Conservation (phyloP, 2,888 invertebrate genomes). For the Zaprionus lineosus region DNA sequence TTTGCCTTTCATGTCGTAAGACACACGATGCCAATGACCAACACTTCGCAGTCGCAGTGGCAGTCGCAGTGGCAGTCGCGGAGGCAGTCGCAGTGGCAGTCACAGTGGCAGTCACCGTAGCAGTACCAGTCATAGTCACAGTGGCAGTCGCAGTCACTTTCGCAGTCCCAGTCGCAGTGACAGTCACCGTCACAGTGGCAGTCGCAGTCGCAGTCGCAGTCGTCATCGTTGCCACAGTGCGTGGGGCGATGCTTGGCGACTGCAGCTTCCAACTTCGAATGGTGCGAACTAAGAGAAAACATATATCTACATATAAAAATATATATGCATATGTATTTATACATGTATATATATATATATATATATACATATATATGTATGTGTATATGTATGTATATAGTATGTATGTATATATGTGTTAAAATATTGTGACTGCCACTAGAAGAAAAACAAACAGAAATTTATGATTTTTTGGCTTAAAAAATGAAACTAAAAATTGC, state of each 20-base stretch:
- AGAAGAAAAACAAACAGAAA: constrained; percentile 18
- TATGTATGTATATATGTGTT: no score
- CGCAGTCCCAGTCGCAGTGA: neutral
- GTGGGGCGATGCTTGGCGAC: constrained; percentile 35
- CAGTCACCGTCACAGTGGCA: neutral
- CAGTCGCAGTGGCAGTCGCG: constrained; percentile 6
- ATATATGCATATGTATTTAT: constrained; percentile 1
- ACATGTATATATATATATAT: constrained; percentile 3
- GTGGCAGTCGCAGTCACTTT: constrained; percentile 6
- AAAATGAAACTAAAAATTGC: no score
- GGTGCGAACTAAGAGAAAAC: no score
- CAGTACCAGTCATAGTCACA: constrained; percentile 50
- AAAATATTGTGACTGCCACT: no score
- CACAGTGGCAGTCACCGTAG: neutral
- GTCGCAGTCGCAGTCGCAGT: constrained; percentile 3
- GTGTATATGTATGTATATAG: no score
- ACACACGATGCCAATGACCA: no score
- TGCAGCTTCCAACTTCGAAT: constrained; percentile 44
- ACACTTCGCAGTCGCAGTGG: neutral
- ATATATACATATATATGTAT: constrained; percentile 13
- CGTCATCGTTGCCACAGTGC: constrained; percentile 19
- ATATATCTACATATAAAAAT: constrained; percentile 7
- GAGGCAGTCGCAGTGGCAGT: neutral
- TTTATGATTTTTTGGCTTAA: constrained; percentile 14
- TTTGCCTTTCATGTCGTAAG: constrained; percentile 42